These are phyloP conservation scores for Subacronicta megacephala DNA, from an alignment of 2,888 invertebrate species.

Conservation along the genomic window DNA sequence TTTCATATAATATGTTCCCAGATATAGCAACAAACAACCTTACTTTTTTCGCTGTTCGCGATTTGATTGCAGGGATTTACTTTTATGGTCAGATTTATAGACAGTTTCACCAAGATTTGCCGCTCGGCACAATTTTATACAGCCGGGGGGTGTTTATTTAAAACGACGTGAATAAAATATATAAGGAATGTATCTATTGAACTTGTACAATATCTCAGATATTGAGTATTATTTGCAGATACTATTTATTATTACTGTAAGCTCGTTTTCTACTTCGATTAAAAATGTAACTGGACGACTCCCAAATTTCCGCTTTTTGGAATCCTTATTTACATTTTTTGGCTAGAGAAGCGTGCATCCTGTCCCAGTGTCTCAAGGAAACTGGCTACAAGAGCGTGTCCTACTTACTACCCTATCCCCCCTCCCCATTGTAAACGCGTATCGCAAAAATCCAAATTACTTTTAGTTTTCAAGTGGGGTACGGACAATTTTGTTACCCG, in stretches of 20 bases:
- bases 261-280: too few relatives aligned
- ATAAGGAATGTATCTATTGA: constrained; percentile 29
- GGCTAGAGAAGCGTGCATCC: constrained; percentile 30
- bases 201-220: not conserved
- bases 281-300: too few relatives aligned
- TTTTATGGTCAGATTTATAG: constrained; percentile 88
- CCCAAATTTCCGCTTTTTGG: constrained; percentile 13
- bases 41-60: constrained; percentile 84
- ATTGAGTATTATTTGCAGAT: not conserved
- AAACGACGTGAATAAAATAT: constrained; percentile 67
- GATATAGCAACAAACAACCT: constrained; percentile 85
- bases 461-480: constrained; percentile 55
- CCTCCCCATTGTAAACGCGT: constrained; percentile 39
- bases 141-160: constrained; percentile 67
- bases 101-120: constrained; percentile 80
- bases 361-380: constrained; percentile 25
- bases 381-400: constrained; percentile 35
- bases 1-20: constrained; percentile 79
- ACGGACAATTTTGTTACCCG: constrained; percentile 41
- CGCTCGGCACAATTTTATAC: constrained; percentile 73
- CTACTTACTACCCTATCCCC: constrained; percentile 43
- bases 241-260: too few relatives aligned
- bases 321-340: constrained; percentile 41
- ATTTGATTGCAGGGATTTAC: constrained; percentile 88
- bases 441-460: constrained; percentile 58